Evolutionary conservation across 2,888 invertebrate genomes (phyloP), one percentile per base, ranked within the genome.

Genomic region (Epinotia nisella): DNA sequence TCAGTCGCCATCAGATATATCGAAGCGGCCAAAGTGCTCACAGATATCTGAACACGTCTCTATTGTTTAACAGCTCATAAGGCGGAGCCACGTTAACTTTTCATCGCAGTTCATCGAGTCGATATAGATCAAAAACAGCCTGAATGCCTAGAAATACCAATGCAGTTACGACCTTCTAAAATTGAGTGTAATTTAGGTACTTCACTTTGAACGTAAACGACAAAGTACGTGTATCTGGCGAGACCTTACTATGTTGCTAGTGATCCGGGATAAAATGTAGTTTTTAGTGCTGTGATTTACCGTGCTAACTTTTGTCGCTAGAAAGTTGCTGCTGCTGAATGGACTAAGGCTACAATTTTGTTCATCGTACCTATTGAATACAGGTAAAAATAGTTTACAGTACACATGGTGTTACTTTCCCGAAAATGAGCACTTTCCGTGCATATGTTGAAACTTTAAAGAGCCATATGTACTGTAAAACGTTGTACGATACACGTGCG

Each of bases 221-320:
- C 66, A 66, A 66, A 66, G 66, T 66, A 55, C 55, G 35, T 49
- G 60, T 35, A 65, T 55, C 65, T 65, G 9, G 1, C 21, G 58
- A n/a, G 15, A 11, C 3, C 66, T 9, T 11, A 66, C 66, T 24
- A 3, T 56, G 66, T 66, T 66, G 66, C 55, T 66, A 66, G 56
- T 66, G 66, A 41, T 24, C 39, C 11, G 55, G 15, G 24, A 56
- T 56, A 41, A 39, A 65, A 41, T 56, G 56, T 56, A 24, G 41
- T 56, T 66, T 65, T 66, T 56, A 66, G 21, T 21, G 56, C 41
- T 41, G 66, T 41, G 66, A 66, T 56, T 55, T 21, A 5, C 19
- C 7, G 39, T 29, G 29, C n/a, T 15, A 66, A 66, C 39, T 56
- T 55, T 66, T 24, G 55, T 15, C 9, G n/a, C 55, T 41, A 56